Evolutionary conservation across 2,888 invertebrate genomes (phyloP), one percentile per base, ranked within the genome.

Genomic region (Tanytarsus gracilentus): DNA sequence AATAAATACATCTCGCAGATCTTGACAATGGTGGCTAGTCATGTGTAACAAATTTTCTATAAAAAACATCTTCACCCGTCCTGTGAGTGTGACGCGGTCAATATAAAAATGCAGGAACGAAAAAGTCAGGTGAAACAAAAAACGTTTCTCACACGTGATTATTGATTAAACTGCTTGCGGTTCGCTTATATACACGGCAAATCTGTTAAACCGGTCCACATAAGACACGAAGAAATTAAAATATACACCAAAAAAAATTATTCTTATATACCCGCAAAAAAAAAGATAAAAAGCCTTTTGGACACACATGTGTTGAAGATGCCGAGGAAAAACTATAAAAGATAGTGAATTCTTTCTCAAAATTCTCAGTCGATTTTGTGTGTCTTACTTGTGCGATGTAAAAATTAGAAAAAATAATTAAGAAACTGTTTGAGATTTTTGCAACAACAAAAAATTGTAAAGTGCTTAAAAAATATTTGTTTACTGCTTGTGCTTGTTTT

Each of bases 111-210:
- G n/a, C n/a, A n/a, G n/a, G n/a, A n/a, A n/a, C n/a, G n/a, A n/a
- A n/a, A n/a, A n/a, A n/a, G n/a, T n/a, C n/a, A n/a, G n/a, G n/a
- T n/a, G n/a, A n/a, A n/a, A n/a, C 4, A 36, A 36, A 36, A 44
- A 44, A 44, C 44, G 44, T 44, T 44, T 44, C 11, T 1, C 23
- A 44, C 44, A 44, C 44, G 44, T 44, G 44, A 18, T 44, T n/a
- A n/a, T n/a, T n/a, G n/a, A n/a, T n/a, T n/a, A n/a, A n/a, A n/a
- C n/a, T n/a, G n/a, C n/a, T n/a, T n/a, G n/a, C n/a, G n/a, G n/a
- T n/a, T 44, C 44, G 44, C 44, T 23, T 23, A 44, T 23, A 18
- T 18, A 18, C 6, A 9, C 18, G n/a, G 44, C 18, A 18, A 18
- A 18, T 44, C 18, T 23, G 5, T n/a, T 23, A 44, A 44, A 44